Evolutionary conservation across 2,797 vertebrate genomes (phyloP), one percentile per base, ranked within the genome.

Genomic region (Trachurus trachurus): DNA sequence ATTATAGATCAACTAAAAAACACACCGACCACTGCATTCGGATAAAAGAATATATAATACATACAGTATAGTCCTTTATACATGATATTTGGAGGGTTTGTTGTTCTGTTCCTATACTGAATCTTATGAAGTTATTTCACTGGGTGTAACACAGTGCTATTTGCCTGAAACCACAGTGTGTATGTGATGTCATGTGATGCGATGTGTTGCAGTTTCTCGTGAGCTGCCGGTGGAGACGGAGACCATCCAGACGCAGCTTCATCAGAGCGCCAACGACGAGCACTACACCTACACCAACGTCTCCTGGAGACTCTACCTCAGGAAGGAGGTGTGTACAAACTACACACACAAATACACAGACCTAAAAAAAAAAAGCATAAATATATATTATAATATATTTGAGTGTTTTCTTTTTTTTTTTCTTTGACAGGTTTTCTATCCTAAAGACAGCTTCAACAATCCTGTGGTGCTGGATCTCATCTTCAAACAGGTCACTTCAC

Each of bases 251-350:
- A 99, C 98, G 0, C 95, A 94, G 79, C 95, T 99, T 54, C 97
- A 99, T 78, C 94, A 93, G 69, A 93, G 94, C 72, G 90, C 83
- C 89, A 97, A 95, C 0, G 94, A 98, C 45, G 94, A 96, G 60
- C 96, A 97, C 89, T 99, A 99, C 71, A 95, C 96, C 78, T 99
- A 99, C 93, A 96, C 93, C 81, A 97, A 97, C 0, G 95, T 97
- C n/a, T 95, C 97, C 70, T 99, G 98, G 97, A 96, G 93, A 75
- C 94, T 99, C 61, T 98, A 97, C 91, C 95, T 99, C 80, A 94
- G 98, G 75, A 99, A 99, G 86, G 98, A 99, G 97, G 98, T 97
- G 65, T 26, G 71, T 4, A 34, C 6, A 6, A 34, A 34, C 31
- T 34, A 3, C 52, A 53, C 3, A 39, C 45, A 66, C 11, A 40